Base-by-base conservation (phyloP, 2,797 vertebrate genomes). In the Ctenopoma multispine region DNA sequence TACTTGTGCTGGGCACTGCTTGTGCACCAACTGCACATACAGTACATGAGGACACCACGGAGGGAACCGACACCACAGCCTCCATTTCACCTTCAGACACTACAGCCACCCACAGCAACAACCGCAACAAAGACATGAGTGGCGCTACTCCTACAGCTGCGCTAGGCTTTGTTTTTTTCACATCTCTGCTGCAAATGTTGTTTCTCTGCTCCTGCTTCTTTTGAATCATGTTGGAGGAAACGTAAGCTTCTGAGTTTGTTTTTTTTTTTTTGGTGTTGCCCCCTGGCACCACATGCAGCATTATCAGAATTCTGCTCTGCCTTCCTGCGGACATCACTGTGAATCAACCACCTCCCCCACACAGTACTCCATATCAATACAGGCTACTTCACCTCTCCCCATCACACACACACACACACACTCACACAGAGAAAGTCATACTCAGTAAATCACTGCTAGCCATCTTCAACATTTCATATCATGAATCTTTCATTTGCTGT, bases 221-320 rank as follows among this genome's bases (percentile, higher is more conserved):
- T 72, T 70, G 60, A 84, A 81, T 77, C 61, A 59, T 51, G 51
- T 49, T 68, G 79, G 69, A 56, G 29, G 61, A 79, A 78, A 73
- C 66, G 67, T 67, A 6, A 66, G 34, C 56, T 69, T 53, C 63
- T 38, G 54, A 4, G 24, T 9, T 38, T 38, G 8, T 38, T 38
- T 78, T 47, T 79, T 79, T 76, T 84, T 81, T 77, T 77, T 64
- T 69, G 82, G 69, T 77, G 80, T 46, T 65, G 46, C 75, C 87
- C 85, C 49, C 56, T 69, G 82, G 88, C 87, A 81, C 70, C 82
- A 82, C 75, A 91, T 74, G 79, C 85, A 85, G 83, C 72, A 65
- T 80, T 81, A 92, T 89, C 87, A 87, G 72, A 83, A 87, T 89
- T 89, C 84, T 71, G 80, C 48, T 88, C 85, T 72, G 75, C 77